Evolutionary conservation across 2,797 vertebrate species (phyloP).

Genomic region (Gephyroberyx darwinii): DNA sequence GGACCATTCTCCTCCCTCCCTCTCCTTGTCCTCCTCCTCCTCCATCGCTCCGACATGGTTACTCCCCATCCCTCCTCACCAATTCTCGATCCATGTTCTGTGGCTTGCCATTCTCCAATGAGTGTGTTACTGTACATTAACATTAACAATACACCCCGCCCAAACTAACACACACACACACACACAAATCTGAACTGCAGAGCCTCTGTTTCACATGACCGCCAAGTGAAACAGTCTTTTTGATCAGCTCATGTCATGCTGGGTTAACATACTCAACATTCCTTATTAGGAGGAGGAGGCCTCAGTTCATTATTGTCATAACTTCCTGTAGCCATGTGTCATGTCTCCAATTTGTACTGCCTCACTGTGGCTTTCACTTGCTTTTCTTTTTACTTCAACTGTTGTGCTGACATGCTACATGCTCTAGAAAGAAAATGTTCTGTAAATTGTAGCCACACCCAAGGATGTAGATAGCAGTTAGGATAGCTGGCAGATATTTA

Average conservation of each 20-base stretch:
- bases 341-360: conserved; percentile 5
- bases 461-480: background rate
- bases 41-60: conserved; percentile 51
- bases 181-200: background rate
- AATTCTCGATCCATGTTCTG: background rate
- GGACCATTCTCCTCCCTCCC: conserved; percentile 65
- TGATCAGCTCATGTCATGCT: conserved; percentile 10
- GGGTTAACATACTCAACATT: background rate
- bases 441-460: background rate
- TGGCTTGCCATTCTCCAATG: conserved; percentile 10
- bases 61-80: conserved; percentile 20
- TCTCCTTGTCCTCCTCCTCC: conserved; percentile 38
- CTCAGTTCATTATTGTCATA: background rate
- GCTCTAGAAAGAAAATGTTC: too few species aligned
- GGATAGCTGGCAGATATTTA: background rate
- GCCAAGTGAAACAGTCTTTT: conserved; percentile 6
- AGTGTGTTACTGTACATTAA: background rate
- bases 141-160: background rate
- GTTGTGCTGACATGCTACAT: background rate
- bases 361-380: background rate
- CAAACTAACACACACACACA: background rate
- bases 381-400: conserved; percentile 2
- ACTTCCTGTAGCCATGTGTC: background rate
- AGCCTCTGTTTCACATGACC: background rate
- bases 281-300: background rate